Evolutionary conservation across 2,113 vertebrate genomes (phyloP), one percentile per base, ranked within the genome.

Genomic region (Protomyctophum bolini): DNA sequence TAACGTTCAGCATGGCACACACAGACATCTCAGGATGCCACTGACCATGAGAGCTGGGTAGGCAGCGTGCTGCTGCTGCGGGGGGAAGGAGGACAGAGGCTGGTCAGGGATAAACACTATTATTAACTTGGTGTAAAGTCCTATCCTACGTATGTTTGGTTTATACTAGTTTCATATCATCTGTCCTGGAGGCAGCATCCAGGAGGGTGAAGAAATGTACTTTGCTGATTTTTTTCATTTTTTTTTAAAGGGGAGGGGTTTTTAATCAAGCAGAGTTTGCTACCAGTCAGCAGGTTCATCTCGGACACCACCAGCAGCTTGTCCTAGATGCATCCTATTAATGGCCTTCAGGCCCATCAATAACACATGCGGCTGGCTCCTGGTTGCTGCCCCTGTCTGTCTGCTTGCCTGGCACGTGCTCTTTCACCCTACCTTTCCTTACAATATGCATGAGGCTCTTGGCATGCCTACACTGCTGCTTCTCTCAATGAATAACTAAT

Each of bases 301-400:
- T 86, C 21, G 73, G 9, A 77, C 46, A 54, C 74, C 64, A 54
- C 74, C 64, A 54, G 73, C 75, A 63, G 80, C 79, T 41, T 91
- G 90, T 80, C 90, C 87, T 86, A 92, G 81, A 90, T 91, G 88
- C 89, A 93, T 93, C 80, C 86, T 76, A 91, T 92, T 91, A 93
- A 90, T 86, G 81, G 88, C 88, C 84, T 79, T 71, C 76, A 58
- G 76, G 69, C 73, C 86, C 87, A 92, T 92, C 87, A 93, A 92
- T 92, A 93, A 91, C 80, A 82, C 84, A 93, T 90, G 86, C 72
- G 79, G 79, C 85, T 77, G 83, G 81, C 86, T 91, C 79, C 81
- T 80, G 82, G 77, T 79, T 75, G 73, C 82, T 81, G 84, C 63
- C 33, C 33, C 84, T 68, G 80, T 80, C 84, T 87, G 80, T 73